A percentile compares a stretch with the other conserved stretches of the same genome.
Conservation (phyloP, 1,140 invertebrate genomes). For the Leptinotarsa texana region DNA sequence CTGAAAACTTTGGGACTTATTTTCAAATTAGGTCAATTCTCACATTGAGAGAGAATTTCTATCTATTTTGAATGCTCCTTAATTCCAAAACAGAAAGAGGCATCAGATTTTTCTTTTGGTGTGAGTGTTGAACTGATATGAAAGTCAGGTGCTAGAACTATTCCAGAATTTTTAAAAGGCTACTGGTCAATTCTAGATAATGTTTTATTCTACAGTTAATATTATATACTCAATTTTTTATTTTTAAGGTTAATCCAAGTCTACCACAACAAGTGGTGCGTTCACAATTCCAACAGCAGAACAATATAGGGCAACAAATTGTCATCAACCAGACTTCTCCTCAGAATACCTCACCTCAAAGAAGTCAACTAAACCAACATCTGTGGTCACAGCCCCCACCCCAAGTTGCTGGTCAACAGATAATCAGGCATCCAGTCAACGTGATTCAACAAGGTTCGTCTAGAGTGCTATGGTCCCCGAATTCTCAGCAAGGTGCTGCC, state of each 20-base stretch:
- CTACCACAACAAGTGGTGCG: constrained; percentile 49
- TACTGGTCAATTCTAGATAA: constrained; percentile 28
- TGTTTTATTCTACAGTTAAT: constrained; percentile 28
- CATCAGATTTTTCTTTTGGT: too few relatives aligned
- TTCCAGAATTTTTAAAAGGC: too few relatives aligned
- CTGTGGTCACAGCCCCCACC: constrained; percentile 44
- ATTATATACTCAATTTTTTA: background rate
- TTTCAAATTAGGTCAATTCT: too few relatives aligned
- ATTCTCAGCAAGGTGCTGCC: constrained; percentile 51
- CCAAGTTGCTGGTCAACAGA: constrained; percentile 35
- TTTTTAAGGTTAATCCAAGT: constrained; percentile 25
- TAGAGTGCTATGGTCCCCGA: constrained; percentile 44
- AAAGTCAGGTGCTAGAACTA: too few relatives aligned
- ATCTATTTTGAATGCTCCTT: too few relatives aligned
- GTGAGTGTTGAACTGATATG: too few relatives aligned
- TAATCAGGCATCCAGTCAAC: constrained; percentile 44
- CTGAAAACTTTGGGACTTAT: too few relatives aligned
- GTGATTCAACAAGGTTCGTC: constrained; percentile 46
- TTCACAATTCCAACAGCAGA: constrained; percentile 39
- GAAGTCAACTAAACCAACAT: constrained; percentile 42
- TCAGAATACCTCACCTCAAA: constrained; percentile 49
- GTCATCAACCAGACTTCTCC: constrained; percentile 46
- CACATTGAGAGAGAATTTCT: too few relatives aligned
- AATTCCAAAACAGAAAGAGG: too few relatives aligned
- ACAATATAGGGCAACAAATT: constrained; percentile 41